Evolutionary conservation across 92 coral and sea anemone species (phyloP).

Genomic region (Epizoanthus fatuus): DNA sequence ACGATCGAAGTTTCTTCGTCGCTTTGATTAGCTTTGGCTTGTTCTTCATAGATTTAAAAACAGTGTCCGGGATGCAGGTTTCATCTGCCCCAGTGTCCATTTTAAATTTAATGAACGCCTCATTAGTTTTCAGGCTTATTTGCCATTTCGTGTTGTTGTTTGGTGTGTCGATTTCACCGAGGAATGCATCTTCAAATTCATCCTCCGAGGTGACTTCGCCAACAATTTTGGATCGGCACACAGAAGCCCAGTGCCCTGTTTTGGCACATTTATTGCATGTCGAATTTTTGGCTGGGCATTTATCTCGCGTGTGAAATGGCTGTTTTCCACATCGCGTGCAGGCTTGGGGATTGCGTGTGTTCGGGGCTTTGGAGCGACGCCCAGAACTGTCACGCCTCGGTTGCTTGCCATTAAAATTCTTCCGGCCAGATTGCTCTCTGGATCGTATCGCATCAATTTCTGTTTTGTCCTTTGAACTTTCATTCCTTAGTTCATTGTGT

Average conservation of each 20-base stretch:
- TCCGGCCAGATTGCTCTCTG: not conserved
- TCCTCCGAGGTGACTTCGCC: constrained; percentile 5
- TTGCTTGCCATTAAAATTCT: not conserved
- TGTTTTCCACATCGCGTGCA: not conserved
- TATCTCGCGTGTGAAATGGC: constrained; percentile 30
- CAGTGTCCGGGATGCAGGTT: constrained; percentile 10
- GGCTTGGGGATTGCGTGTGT: not conserved
- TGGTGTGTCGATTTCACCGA: constrained; percentile 5
- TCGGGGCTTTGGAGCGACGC: not conserved
- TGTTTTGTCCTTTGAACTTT: not conserved
- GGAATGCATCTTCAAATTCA: not conserved
- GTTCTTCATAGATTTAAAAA: not conserved
- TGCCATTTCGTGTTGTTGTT: not conserved
- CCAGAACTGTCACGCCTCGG: not conserved
- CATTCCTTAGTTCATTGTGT: constrained; percentile 9
- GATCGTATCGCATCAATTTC: not conserved
- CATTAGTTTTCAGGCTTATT: not conserved
- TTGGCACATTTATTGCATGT: constrained; percentile 23
- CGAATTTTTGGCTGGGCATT: constrained; percentile 12
- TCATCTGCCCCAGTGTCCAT: constrained; percentile 44
- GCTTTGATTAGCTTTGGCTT: not conserved
- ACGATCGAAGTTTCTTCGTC: constrained; percentile 3
- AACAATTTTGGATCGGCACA: constrained; percentile 1
- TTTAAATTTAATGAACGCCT: not conserved
- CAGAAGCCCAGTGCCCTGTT: constrained; percentile 34